Evolutionary conservation across 2,888 invertebrate genomes (phyloP).

Genomic region (Trilocha varians): DNA sequence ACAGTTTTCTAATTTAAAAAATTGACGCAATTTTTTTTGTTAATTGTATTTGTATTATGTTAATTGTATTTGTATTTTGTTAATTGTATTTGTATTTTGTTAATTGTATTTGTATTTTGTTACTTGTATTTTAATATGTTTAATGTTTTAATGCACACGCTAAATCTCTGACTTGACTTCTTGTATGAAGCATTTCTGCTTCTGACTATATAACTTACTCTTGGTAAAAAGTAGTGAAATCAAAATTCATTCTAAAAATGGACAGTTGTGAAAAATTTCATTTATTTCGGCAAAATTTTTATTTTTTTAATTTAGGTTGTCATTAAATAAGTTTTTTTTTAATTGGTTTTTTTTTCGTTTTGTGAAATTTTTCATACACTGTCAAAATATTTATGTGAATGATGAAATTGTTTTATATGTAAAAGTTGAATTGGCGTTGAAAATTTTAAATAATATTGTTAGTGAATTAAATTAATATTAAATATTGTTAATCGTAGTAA

Average conservation of each 20-base stretch:
- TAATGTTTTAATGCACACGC: slow-evolving; percentile 18
- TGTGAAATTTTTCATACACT: neutral
- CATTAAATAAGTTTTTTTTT: too few species aligned
- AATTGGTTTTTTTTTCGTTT: too few species aligned
- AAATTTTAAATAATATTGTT: neutral
- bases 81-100: neutral
- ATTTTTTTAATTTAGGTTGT: too few species aligned
- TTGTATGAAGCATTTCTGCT: neutral
- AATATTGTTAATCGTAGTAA: slow-evolving; percentile 51
- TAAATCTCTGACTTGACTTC: slow-evolving; percentile 21
- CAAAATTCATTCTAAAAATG: slow-evolving; percentile 3
- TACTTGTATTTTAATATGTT: neutral
- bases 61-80: neutral
- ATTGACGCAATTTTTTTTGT: slow-evolving; percentile 1
- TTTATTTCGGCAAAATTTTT: neutral
- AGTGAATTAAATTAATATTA: slow-evolving; percentile 12
- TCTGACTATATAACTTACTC: neutral
- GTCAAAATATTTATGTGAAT: neutral
- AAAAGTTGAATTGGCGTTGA: neutral
- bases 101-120: neutral
- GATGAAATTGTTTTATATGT: neutral
- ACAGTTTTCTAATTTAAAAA: slow-evolving; percentile 6
- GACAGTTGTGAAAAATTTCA: slow-evolving; percentile 3
- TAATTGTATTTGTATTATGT: neutral
- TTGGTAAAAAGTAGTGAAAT: neutral